Base-by-base conservation (phyloP, 2,888 invertebrate genomes). In the Lasioglossum villosulum region DNA sequence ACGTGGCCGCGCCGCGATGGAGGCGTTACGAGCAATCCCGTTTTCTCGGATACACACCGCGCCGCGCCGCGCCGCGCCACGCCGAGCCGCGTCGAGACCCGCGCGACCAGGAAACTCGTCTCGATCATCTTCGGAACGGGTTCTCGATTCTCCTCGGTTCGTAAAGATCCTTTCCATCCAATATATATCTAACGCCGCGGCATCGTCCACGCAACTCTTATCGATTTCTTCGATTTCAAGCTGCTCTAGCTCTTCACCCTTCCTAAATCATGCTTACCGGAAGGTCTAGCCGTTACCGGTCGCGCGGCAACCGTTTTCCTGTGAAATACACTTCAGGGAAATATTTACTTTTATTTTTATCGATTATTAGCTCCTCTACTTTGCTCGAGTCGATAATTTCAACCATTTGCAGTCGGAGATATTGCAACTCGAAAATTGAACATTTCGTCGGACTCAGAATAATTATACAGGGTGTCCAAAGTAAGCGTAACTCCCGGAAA, bases 21-120 rank as follows among this genome's bases (percentile, higher is more conserved):
- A 90, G 89, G 89, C 90, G 90, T 90, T 90, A 90, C 90, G 90
- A 88, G 84, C 89, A 90, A 90, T 90, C 90, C 90, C 90, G 90
- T 90, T 90, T 90, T 90, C 90, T 90, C 86, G 86, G 85, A 90
- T 90, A 90, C 90, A 89, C 90, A 76, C 75, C 72, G 68, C 45
- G 45, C 72, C 70, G 77, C 73, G 14, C 56, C 39, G 81, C 77
- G 75, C 70, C 39, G 1, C n/a, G 70, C 39, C 39, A n/a, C 75
- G 72, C 78, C 48, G 75, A 12, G 42, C 42, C 42, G 42, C 77
- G n/a, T 48, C 71, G 82, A 59, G 76, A 42, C 70, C 80, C 19
- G 66, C 74, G 85, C 84, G 84, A 86, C 86, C 85, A 90, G 89
- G 90, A 90, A 89, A 86, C 90, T 85, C 90, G 88, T 85, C 88